These are phyloP conservation scores for Protonibea diacanthus DNA, from an alignment of 2,797 vertebrate species.

Conservation along the genomic window DNA sequence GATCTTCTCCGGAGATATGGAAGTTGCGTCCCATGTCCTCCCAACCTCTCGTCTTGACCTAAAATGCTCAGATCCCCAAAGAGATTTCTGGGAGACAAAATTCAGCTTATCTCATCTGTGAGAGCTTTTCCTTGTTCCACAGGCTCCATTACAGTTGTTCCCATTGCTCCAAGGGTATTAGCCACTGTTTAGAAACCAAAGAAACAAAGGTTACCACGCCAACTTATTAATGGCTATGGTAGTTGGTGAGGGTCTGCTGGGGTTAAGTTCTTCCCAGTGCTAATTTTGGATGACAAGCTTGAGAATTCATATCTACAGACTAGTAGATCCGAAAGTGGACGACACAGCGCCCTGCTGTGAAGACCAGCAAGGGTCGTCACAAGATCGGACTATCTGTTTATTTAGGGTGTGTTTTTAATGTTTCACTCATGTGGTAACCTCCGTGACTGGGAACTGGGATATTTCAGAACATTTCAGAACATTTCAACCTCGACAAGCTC, in stretches of 20 bases:
- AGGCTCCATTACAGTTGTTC: constrained; percentile 46
- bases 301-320: constrained; percentile 52
- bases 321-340: neutral
- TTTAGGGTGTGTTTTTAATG: neutral
- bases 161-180: constrained; percentile 48
- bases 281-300: constrained; percentile 66
- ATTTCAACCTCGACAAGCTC: no score
- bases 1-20: constrained; percentile 57
- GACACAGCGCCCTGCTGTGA: neutral
- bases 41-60: constrained; percentile 60
- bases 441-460: no score
- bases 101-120: constrained; percentile 55
- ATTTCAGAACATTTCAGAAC: no score
- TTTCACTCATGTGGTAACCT: neutral
- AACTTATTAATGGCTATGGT: constrained; percentile 22
- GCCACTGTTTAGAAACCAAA: constrained; percentile 57
- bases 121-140: constrained; percentile 54
- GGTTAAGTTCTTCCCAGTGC: constrained; percentile 51
- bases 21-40: constrained; percentile 60
- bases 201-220: constrained; percentile 58
- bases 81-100: constrained; percentile 65
- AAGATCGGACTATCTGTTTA: neutral
- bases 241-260: neutral
- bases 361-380: accelerated
- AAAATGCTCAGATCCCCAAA: constrained; percentile 34